A percentile compares a stretch with the other conserved stretches of the same genome.
These are phyloP conservation scores for Aphis craccivora DNA, from an alignment of 1,140 invertebrate genomes.

Conservation along the genomic window DNA sequence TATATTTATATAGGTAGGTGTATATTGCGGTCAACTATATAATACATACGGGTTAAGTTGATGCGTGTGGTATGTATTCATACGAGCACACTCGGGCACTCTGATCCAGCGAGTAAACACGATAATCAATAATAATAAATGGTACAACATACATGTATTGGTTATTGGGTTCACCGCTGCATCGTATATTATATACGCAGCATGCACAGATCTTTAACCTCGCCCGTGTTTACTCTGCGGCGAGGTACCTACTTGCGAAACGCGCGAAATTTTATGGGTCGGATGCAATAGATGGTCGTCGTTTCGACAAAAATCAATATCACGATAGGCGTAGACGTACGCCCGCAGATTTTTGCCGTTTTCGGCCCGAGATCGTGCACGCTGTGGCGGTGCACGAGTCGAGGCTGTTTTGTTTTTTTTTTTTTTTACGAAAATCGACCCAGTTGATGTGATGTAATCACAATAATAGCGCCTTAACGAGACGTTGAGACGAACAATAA, in stretches of 20 bases:
- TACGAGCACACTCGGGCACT: neutral
- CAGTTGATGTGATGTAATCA: neutral
- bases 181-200: neutral
- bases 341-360: slow-evolving; percentile 17
- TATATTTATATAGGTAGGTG: no score
- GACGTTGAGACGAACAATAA: neutral
- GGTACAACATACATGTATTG: neutral
- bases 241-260: slow-evolving; percentile 23
- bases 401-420: neutral
- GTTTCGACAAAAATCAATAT: slow-evolving; percentile 48
- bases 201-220: slow-evolving; percentile 14
- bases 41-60: neutral
- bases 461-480: neutral
- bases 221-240: neutral
- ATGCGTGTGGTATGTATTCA: no score
- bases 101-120: neutral
- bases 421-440: slow-evolving; percentile 25
- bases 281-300: slow-evolving; percentile 17
- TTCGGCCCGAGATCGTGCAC: slow-evolving; percentile 37
- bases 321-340: neutral
- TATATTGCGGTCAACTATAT: neutral
- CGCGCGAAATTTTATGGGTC: neutral
- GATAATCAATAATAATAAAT: neutral
- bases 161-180: neutral
- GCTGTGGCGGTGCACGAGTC: neutral